Conservation (phyloP, 2,888 invertebrate species). For the Agriopis leucophaearia region DNA sequence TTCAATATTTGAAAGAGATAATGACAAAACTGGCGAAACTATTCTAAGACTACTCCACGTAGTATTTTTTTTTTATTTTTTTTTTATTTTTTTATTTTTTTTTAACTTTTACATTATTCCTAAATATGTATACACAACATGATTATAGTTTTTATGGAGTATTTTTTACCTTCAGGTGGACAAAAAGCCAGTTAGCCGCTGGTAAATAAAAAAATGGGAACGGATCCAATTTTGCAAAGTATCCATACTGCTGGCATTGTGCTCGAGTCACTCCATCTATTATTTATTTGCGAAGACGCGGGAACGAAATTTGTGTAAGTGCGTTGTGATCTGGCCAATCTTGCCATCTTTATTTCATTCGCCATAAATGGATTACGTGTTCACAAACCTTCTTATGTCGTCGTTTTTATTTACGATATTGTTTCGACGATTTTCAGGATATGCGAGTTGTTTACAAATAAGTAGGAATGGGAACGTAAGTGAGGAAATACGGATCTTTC, state of each 20-base stretch:
- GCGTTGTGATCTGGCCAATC: constrained; percentile 83
- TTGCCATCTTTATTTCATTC: constrained; percentile 82
- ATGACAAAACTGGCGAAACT: no score
- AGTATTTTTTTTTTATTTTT: no score
- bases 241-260: constrained; percentile 27
- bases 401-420: constrained; percentile 66
- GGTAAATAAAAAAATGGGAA: no score
- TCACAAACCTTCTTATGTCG: constrained; percentile 72
- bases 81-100: no score
- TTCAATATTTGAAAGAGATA: no score
- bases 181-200: no score
- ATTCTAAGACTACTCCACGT: no score
- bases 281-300: constrained; percentile 83
- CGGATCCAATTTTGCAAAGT: constrained; percentile 6
- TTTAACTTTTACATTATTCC: no score
- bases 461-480: constrained; percentile 38
- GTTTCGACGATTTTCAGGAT: constrained; percentile 29
- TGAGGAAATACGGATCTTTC: constrained; percentile 3
- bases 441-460: constrained; percentile 26
- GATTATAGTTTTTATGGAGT: no score
- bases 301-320: constrained; percentile 84
- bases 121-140: no score
- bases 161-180: no score
- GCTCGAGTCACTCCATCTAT: constrained; percentile 74
- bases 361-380: constrained; percentile 81